Percentiles rank a stretch among this genome's conserved stretches.
Evolutionary conservation across 1,140 invertebrate species (phyloP).

Genomic region (Agrypnia vestita): DNA sequence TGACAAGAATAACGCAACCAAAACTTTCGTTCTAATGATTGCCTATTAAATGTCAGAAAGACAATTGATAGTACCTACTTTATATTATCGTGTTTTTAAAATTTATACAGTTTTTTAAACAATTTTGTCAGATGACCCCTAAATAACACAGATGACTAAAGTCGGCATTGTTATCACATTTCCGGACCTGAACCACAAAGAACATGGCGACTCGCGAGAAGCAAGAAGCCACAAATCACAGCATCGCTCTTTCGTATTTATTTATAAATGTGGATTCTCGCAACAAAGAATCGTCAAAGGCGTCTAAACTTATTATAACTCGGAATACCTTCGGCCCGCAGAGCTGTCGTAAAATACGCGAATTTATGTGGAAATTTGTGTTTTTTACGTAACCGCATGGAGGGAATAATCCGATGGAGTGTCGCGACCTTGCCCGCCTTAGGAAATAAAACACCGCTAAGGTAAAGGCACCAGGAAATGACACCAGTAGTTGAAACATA

Average conservation of each 20-base stretch:
- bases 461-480: too few species aligned
- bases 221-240: not conserved
- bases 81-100: too few species aligned
- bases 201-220: not conserved
- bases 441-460: not conserved
- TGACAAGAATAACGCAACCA: too few species aligned
- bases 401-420: not conserved
- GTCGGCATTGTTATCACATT: constrained; percentile 8
- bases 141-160: too few species aligned
- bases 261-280: not conserved
- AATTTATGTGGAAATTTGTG: constrained; percentile 12
- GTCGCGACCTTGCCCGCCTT: constrained; percentile 3
- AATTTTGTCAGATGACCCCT: too few species aligned
- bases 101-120: too few species aligned
- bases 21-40: too few species aligned
- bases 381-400: constrained; percentile 8
- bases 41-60: too few species aligned
- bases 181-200: not conserved
- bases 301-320: not conserved
- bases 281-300: not conserved
- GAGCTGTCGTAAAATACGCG: not conserved
- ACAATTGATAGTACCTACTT: too few species aligned
- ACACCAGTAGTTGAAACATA: too few species aligned
- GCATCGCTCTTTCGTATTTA: not conserved
- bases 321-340: not conserved